Percentiles rank a stretch among this genome's conserved stretches.
Evolutionary conservation across 53 echinoderm and acorn worm genomes (phyloP).

Genomic region (Apostichopus leukothele): DNA sequence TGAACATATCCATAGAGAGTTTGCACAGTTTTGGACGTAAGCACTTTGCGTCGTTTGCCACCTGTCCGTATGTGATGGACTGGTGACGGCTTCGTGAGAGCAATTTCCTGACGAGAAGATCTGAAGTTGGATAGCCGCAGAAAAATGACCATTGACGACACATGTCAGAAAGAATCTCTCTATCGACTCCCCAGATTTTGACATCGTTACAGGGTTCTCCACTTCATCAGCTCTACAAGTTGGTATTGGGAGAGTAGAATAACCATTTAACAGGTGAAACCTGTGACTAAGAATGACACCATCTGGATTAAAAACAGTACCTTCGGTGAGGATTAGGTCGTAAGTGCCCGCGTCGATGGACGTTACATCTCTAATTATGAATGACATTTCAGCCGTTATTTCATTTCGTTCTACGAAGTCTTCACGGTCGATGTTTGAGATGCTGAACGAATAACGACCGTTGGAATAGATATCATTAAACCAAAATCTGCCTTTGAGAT

Average conservation of each 20-base stretch:
- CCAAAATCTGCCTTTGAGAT: background rate
- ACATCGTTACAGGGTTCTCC: background rate
- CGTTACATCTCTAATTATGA: background rate
- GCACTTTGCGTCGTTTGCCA: too few species aligned
- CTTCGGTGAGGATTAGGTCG: background rate
- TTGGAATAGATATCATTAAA: background rate
- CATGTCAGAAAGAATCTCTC: background rate
- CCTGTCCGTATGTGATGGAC: too few species aligned
- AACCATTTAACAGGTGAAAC: background rate
- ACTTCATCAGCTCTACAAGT: background rate
- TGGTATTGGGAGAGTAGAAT: background rate
- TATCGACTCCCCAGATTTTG: background rate
- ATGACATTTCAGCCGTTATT: background rate
- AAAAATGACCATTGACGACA: background rate
- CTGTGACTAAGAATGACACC: background rate
- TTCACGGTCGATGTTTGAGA: background rate
- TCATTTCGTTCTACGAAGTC: background rate
- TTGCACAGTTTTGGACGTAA: too few species aligned
- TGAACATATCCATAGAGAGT: too few species aligned
- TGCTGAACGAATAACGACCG: background rate
- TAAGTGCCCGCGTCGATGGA: background rate
- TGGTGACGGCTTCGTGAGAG: background rate
- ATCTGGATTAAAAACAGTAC: background rate
- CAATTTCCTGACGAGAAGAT: background rate
- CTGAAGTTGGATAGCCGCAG: background rate